Evolutionary conservation across 1,140 invertebrate genomes (phyloP).

Genomic region (Anadara kagoshimensis): DNA sequence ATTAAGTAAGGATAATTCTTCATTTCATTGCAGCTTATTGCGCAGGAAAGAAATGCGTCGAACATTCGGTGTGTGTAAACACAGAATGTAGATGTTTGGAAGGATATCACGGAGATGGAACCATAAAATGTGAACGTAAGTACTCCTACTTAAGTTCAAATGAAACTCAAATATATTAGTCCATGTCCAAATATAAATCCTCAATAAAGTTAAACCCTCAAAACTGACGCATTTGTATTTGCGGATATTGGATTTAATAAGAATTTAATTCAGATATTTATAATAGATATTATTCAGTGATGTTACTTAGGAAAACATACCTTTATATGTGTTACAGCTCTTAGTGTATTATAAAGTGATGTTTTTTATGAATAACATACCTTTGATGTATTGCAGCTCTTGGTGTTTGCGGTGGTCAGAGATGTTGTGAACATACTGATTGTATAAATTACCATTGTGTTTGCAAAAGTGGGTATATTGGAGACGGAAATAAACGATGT

Average conservation of each 20-base stretch:
- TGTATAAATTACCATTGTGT: slow-evolving; percentile 35
- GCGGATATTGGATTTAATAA: neutral
- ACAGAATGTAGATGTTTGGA: slow-evolving; percentile 20
- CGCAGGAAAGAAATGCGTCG: slow-evolving; percentile 19
- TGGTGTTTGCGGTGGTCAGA: slow-evolving; percentile 15
- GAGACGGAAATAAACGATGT: slow-evolving; percentile 21
- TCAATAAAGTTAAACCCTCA: too few relatives aligned
- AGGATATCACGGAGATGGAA: slow-evolving; percentile 28
- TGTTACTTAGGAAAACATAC: neutral
- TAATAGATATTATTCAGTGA: too few relatives aligned
- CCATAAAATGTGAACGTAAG: slow-evolving; percentile 29
- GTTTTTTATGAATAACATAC: neutral
- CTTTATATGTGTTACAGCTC: neutral
- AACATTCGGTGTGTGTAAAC: slow-evolving; percentile 19
- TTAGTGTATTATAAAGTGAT: neutral
- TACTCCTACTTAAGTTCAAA: too few relatives aligned
- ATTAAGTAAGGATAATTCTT: too few relatives aligned
- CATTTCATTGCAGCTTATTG: slow-evolving; percentile 18
- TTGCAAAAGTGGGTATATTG: slow-evolving; percentile 17
- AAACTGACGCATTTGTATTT: neutral
- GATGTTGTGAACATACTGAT: slow-evolving; percentile 12
- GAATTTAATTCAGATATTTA: neutral
- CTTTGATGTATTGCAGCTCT: neutral
- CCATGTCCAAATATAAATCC: too few relatives aligned
- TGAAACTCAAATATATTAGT: too few relatives aligned